Conservation (phyloP, 2,113 vertebrate genomes). For the Symphodus melops region DNA sequence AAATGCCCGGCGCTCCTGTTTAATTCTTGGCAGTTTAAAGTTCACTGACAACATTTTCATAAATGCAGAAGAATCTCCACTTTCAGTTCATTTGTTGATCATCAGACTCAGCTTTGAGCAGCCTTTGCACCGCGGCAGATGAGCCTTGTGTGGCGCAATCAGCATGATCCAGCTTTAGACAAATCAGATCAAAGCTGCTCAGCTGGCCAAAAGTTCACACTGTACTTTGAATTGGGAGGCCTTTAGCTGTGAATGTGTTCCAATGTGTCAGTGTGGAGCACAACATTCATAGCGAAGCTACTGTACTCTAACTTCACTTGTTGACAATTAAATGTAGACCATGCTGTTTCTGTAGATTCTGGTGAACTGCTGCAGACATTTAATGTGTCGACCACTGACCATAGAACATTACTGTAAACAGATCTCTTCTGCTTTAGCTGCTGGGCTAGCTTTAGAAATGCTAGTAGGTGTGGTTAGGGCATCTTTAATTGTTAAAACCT, state of each 20-base stretch:
- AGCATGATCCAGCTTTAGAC: slow-evolving; percentile 49
- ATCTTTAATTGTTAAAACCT: too few species aligned
- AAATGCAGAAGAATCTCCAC: slow-evolving; percentile 13
- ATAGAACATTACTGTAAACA: slow-evolving; percentile 11
- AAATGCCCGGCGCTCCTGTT: slow-evolving; percentile 17
- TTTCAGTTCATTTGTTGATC: slow-evolving; percentile 49
- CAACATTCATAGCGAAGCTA: not conserved
- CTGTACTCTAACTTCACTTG: slow-evolving; percentile 20
- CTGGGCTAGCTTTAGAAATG: too few species aligned
- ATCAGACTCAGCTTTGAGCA: slow-evolving; percentile 39
- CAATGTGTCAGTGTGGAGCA: slow-evolving; percentile 44
- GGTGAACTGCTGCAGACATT: not conserved
- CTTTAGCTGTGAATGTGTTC: slow-evolving; percentile 59
- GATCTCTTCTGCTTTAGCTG: too few species aligned
- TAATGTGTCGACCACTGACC: not conserved
- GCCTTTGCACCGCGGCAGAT: slow-evolving; percentile 35
- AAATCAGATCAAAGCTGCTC: slow-evolving; percentile 66
- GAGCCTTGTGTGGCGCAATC: slow-evolving; percentile 50
- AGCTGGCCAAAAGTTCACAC: slow-evolving; percentile 60
- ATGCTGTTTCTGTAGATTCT: not conserved
- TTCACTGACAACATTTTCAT: slow-evolving; percentile 5
- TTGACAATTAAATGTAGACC: slow-evolving; percentile 28
- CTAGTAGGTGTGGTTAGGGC: too few species aligned
- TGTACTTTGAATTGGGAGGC: slow-evolving; percentile 44
- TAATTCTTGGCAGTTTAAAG: slow-evolving; percentile 33